phyloP scores from a whole-genome alignment of 2,113 vertebrate genomes.

The Clinocottus analis region DNA sequence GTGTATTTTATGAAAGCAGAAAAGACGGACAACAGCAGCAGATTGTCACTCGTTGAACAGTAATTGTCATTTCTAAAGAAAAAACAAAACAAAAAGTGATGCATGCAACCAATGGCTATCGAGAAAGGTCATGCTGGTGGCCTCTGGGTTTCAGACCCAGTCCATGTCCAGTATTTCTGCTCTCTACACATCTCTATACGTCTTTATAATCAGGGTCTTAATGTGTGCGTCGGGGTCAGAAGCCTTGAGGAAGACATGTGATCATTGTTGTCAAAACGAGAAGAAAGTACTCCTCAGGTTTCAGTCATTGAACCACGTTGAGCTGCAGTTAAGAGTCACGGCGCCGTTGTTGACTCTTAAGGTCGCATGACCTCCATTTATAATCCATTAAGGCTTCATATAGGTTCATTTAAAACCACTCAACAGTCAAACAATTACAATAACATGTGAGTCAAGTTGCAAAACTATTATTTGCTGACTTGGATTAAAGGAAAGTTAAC shows the following conservation, averaged over 20 bases:
- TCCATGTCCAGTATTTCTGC: not conserved
- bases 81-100: not conserved
- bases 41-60: not conserved
- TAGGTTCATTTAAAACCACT: not conserved
- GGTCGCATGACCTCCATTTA: no score
- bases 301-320: no score
- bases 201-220: not conserved
- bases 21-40: not conserved
- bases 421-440: not conserved
- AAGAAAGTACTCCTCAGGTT: not conserved
- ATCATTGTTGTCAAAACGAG: not conserved
- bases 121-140: not conserved
- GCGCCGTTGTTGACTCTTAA: not conserved
- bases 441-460: not conserved
- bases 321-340: slow-evolving; percentile 1
- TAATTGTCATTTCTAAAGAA: not conserved
- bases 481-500: not conserved
- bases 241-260: no score
- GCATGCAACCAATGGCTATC: not conserved
- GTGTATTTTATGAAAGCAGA: not conserved
- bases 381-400: not conserved
- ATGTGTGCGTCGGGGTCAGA: no score
- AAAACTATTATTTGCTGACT: not conserved
- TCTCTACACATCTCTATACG: not conserved
- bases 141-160: not conserved